Evolutionary conservation across 1,140 invertebrate genomes (phyloP).

Genomic region (Idris sp.): DNA sequence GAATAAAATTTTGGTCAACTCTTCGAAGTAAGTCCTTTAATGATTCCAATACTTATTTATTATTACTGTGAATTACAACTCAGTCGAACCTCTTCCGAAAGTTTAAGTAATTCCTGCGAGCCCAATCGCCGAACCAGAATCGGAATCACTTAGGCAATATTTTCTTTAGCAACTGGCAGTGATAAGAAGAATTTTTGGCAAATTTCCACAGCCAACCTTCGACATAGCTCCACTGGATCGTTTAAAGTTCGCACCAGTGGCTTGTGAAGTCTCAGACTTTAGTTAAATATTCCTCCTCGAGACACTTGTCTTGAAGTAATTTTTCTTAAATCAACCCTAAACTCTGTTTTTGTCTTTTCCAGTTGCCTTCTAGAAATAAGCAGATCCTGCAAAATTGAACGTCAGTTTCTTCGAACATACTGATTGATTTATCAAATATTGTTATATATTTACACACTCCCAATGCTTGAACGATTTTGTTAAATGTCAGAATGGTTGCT

Average conservation of each 20-base stretch:
- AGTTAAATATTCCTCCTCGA: conserved; percentile 51
- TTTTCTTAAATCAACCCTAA: conserved; percentile 67
- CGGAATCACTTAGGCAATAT: conserved; percentile 87
- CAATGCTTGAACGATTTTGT: too few species aligned
- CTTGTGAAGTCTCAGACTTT: conserved; percentile 76
- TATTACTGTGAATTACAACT: conserved; percentile 81
- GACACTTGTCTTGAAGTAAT: conserved; percentile 32
- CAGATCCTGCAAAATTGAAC: conserved; percentile 66
- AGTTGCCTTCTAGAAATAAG: conserved; percentile 71
- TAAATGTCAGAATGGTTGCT: conserved; percentile 12
- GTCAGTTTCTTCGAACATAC: conserved; percentile 61
- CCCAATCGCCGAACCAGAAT: conserved; percentile 87
- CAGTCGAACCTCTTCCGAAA: conserved; percentile 91
- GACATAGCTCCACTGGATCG: conserved; percentile 81
- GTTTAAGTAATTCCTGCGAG: conserved; percentile 86
- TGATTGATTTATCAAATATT: conserved; percentile 2
- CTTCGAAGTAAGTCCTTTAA: conserved; percentile 84
- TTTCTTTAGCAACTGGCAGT: conserved; percentile 81
- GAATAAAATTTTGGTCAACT: conserved; percentile 85
- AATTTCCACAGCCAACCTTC: conserved; percentile 79
- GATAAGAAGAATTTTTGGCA: conserved; percentile 77
- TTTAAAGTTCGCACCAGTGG: conserved; percentile 79
- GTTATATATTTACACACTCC: too few species aligned
- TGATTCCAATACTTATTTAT: conserved; percentile 82
- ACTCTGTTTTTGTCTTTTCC: conserved; percentile 68